phyloP scores from a whole-genome alignment of 2,888 invertebrate species.

The Catocala nupta region DNA sequence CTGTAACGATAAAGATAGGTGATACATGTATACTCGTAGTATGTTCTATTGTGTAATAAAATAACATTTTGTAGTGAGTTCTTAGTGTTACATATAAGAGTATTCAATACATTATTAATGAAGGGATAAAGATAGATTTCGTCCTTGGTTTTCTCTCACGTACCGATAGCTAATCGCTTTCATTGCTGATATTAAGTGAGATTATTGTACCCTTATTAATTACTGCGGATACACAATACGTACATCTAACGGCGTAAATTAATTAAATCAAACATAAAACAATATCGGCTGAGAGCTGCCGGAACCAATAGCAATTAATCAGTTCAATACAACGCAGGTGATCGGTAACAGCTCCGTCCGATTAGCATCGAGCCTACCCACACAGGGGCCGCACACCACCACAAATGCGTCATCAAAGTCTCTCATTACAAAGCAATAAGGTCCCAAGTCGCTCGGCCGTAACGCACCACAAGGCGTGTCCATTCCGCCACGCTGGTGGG shows the following conservation, averaged over 20 bases:
- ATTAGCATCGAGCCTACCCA: slow-evolving; percentile 70
- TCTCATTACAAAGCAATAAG: slow-evolving; percentile 36
- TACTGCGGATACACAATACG: slow-evolving; percentile 22
- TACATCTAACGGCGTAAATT: slow-evolving; percentile 49
- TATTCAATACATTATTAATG: neutral
- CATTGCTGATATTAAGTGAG: slow-evolving; percentile 21
- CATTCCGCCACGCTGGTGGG: slow-evolving; percentile 60
- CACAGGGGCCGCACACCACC: slow-evolving; percentile 27
- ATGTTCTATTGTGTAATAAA: neutral
- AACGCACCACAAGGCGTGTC: slow-evolving; percentile 32
- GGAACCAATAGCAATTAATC: slow-evolving; percentile 78
- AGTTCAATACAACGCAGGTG: slow-evolving; percentile 79
- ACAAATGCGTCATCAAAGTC: slow-evolving; percentile 8
- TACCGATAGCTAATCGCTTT: slow-evolving; percentile 4
- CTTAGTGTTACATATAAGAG: neutral
- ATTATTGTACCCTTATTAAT: slow-evolving; percentile 23
- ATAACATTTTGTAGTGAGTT: neutral
- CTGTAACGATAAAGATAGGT: too few species aligned
- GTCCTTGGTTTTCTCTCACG: neutral
- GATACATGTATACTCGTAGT: too few species aligned
- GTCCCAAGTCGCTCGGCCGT: slow-evolving; percentile 42
- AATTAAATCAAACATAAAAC: slow-evolving; percentile 66
- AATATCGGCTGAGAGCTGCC: slow-evolving; percentile 62
- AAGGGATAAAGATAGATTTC: neutral
- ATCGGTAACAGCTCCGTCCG: slow-evolving; percentile 79